Base-by-base conservation (phyloP, 2,113 vertebrate genomes). In the Rhinichthys klamathensis region DNA sequence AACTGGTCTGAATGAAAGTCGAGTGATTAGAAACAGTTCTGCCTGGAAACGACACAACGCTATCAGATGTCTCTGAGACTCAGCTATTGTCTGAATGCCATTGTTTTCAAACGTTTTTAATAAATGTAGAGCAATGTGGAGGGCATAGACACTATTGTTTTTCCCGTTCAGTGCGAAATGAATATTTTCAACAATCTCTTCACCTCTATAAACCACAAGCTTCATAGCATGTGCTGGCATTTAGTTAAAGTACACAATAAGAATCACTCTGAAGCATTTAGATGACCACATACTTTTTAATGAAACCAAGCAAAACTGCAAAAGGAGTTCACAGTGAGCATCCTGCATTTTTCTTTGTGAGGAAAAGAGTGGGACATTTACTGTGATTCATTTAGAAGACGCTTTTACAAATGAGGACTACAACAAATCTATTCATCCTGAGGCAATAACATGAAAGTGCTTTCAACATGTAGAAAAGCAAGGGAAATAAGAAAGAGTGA, bases 11-110 rank as follows among this genome's bases (percentile, higher is more conserved):
- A 49, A 25, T 41, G 51, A 82, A 63, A 83, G 63, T 65, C 41
- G 46, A 69, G 54, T 72, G 63, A 88, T 88, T 85, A 78, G 75
- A 75, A 79, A 75, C 84, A 78, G 79, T 38, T 85, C 44, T 72
- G 72, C 38, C 69, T 85, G 74, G 84, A 77, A 77, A 60, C 9
- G 32, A 49, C 73, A 83, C 84, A 85, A 74, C 23, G 2, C 84
- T 85, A 88, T 88, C 73, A 25, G 16, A 56, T 85, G 72, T 82
- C 77, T 76, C 41, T 38, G 61, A 18, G n/a, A 46, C 27, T n/a
- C 35, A 72, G 35, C 46, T 15, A 46, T 85, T 80, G 25, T 49
- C 77, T 74, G 13, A 46, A 82, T 73, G 61, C 76, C 67, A 58
- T 82, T 85, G 49, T 78, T 76, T 85, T 77, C 35, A 46, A 74